Evolutionary conservation across 2,888 invertebrate genomes (phyloP), one percentile per base, ranked within the genome.

Genomic region (Sialis fuliginosa): DNA sequence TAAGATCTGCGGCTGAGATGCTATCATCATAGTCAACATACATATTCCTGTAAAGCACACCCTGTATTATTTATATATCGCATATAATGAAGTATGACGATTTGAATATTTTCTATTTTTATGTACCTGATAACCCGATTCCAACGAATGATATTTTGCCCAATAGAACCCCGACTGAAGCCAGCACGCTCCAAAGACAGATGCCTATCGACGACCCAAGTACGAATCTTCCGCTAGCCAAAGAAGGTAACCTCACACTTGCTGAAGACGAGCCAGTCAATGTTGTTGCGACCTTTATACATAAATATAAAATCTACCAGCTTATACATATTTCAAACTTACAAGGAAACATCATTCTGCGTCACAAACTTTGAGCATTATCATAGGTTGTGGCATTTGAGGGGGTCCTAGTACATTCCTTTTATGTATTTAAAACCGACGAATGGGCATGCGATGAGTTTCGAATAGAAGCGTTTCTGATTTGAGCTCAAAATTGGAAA

Each of bases 1-100:
- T 39, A 39, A 45, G 12, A 52, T 60, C 53, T 63, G 62, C 5
- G 78, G 77, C 58, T 77, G 74, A 61, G 71, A 69, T 42, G 67
- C 64, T 50, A 74, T 68, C n/a, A 72, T 58, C 4, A 70, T 59
- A 1, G 66, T 60, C n/a, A 71, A 70, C 41, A 66, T 58, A 5
- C 70, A 48, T 62, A 72, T 69, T 39, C 72, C 74, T 75, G 59
- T 46, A 68, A 68, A 10, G 31, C 39, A 33, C 41, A 32, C 9
- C 9, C 9, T 49, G 35, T 48, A 45, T 1, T 53, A 52, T 22
- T 52, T 50, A 66, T 44, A 67, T 57, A 4, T 60, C 65, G 51
- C 61, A 59, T 1, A 67, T n/a, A 40, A 10, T 2, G 13, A 22
- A 13, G 30, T 42, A 13, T 30, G 5, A 2, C 30, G 6, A 42